Conservation (phyloP, 1,140 invertebrate genomes). For the Pectinophora gossypiella region DNA sequence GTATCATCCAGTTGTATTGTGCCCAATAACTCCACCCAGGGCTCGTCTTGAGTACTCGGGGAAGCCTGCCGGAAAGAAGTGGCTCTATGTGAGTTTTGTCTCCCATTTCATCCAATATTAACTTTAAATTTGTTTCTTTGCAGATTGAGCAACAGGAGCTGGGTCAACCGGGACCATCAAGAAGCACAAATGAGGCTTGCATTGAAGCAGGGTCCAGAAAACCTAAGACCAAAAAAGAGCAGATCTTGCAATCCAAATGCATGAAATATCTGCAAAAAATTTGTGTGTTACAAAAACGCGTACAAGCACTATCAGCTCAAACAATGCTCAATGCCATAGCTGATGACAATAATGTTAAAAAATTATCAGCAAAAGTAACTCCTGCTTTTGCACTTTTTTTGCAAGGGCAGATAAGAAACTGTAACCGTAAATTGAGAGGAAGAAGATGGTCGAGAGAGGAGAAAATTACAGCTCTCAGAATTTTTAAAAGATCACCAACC, state of each 20-base stretch:
- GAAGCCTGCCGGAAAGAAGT: too few relatives aligned
- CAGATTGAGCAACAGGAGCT: too few relatives aligned
- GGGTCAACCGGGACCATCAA: too few relatives aligned
- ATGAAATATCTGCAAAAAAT: neutral
- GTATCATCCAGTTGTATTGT: too few relatives aligned
- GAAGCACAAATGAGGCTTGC: too few relatives aligned
- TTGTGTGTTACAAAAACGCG: neutral
- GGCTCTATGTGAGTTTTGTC: too few relatives aligned
- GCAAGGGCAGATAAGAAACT: slow-evolving; percentile 10
- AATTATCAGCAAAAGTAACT: neutral
- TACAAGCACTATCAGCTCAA: neutral
- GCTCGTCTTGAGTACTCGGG: too few relatives aligned
- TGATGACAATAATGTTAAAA: too few relatives aligned
- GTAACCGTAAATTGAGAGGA: neutral
- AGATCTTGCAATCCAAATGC: neutral
- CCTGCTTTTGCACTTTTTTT: slow-evolving; percentile 9
- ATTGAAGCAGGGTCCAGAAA: too few relatives aligned
- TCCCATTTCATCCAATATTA: too few relatives aligned
- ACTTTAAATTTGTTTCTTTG: too few relatives aligned
- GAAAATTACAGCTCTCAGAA: slow-evolving; percentile 17
- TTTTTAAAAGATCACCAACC: slow-evolving; percentile 21
- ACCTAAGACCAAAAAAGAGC: neutral
- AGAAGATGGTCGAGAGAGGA: slow-evolving; percentile 13
- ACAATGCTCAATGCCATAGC: neutral
- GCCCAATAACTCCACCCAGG: too few relatives aligned